A percentile compares a stretch with the other conserved stretches of the same genome.
These are phyloP conservation scores for Anhinga rufa DNA, from an alignment of 2,113 vertebrate species.

Conservation along the genomic window DNA sequence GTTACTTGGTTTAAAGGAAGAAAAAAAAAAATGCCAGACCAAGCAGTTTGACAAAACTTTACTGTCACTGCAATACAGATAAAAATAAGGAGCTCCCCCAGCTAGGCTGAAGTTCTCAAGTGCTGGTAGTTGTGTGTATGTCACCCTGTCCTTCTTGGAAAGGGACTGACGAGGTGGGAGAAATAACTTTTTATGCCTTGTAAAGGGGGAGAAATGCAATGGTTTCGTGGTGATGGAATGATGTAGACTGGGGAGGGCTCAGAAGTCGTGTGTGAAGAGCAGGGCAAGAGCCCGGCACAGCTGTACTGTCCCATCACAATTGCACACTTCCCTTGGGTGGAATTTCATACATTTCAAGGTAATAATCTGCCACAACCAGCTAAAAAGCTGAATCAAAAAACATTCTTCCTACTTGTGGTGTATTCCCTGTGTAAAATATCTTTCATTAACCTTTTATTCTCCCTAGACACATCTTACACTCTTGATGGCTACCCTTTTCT, in stretches of 20 bases:
- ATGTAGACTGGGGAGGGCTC: background rate
- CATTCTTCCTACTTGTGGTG: background rate
- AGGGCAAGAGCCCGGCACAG: background rate
- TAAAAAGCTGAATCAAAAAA: background rate
- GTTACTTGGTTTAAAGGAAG: background rate
- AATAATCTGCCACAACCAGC: background rate
- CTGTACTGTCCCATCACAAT: background rate
- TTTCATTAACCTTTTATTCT: background rate
- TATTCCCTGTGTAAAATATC: background rate
- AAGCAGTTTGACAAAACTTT: background rate
- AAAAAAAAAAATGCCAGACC: background rate
- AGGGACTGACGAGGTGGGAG: background rate
- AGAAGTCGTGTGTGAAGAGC: background rate
- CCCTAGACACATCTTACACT: background rate
- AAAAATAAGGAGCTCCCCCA: background rate
- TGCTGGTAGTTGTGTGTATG: background rate
- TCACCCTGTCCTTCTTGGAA: background rate
- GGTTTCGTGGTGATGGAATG: accelerated
- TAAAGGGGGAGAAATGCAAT: background rate
- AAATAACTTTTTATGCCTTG: background rate
- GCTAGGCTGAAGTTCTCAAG: background rate
- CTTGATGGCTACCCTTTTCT: background rate
- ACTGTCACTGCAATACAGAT: too few relatives aligned
- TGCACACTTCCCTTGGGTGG: background rate
- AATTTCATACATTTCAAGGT: background rate